Conservation (phyloP, 2,888 invertebrate species). For the Eilema caniola region DNA sequence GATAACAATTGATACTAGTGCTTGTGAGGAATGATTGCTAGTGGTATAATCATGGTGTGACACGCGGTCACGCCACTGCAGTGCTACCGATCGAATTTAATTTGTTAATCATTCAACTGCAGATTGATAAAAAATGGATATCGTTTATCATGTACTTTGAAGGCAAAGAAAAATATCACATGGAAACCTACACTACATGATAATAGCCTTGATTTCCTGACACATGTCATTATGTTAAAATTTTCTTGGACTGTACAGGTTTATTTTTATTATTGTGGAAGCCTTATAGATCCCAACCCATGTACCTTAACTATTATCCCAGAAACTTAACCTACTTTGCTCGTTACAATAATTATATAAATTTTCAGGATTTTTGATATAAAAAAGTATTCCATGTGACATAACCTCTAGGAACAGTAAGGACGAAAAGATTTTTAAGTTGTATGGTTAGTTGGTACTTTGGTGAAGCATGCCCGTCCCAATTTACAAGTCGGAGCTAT, state of each 20-base stretch:
- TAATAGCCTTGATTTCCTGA: not conserved
- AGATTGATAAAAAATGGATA: not conserved
- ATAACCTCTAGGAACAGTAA: not conserved
- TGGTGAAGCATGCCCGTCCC: not conserved
- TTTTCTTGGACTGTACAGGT: too few relatives aligned
- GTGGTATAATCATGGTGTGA: too few relatives aligned
- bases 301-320: too few relatives aligned
- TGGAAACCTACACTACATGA: not conserved
- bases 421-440: not conserved
- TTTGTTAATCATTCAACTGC: too few relatives aligned
- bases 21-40: not conserved
- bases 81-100: too few relatives aligned
- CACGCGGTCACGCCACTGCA: too few relatives aligned
- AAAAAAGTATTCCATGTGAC: not conserved
- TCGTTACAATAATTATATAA: not conserved
- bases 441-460: not conserved
- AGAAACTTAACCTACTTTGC: not conserved
- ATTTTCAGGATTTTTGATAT: not conserved
- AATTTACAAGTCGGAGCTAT: not conserved
- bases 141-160: not conserved
- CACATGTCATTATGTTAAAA: not conserved
- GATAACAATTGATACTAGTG: not conserved
- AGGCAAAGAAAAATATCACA: not conserved
- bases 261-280: too few relatives aligned
- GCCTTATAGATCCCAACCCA: too few relatives aligned